A percentile compares a stretch with the other conserved stretches of the same genome.
Evolutionary conservation across 2,888 invertebrate species (phyloP).

Genomic region (Branchinecta sandiegonensis): DNA sequence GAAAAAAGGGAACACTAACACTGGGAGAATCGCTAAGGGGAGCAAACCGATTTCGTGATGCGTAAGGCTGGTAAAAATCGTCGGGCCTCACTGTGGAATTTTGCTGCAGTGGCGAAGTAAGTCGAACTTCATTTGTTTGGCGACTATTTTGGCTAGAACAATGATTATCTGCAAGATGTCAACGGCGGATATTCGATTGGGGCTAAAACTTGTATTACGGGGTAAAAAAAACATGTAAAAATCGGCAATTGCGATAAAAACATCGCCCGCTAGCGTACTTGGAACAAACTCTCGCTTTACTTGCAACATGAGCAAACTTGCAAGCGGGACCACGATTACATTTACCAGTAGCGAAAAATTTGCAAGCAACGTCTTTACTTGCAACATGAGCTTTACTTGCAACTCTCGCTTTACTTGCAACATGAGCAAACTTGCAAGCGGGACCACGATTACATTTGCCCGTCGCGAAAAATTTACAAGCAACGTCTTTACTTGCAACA

Average conservation of each 20-base stretch:
- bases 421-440: background rate
- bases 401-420: background rate
- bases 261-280: background rate
- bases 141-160: background rate
- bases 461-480: too few species aligned
- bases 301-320: background rate
- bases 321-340: too few species aligned
- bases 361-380: too few species aligned
- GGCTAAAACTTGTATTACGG: background rate
- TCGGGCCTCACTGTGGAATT: background rate
- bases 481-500: too few species aligned
- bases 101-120: background rate
- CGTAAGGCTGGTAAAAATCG: conserved; percentile 8
- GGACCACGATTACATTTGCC: too few species aligned
- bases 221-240: background rate
- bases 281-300: background rate
- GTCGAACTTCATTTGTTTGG: background rate
- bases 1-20: background rate
- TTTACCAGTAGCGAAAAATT: too few species aligned
- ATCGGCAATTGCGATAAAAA: background rate
- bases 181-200: background rate
- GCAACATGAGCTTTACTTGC: too few species aligned
- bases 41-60: background rate
- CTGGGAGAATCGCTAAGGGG: background rate
- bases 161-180: background rate